phyloP scores from a whole-genome alignment of 2,888 invertebrate genomes.

The Xestobium rufovillosum region DNA sequence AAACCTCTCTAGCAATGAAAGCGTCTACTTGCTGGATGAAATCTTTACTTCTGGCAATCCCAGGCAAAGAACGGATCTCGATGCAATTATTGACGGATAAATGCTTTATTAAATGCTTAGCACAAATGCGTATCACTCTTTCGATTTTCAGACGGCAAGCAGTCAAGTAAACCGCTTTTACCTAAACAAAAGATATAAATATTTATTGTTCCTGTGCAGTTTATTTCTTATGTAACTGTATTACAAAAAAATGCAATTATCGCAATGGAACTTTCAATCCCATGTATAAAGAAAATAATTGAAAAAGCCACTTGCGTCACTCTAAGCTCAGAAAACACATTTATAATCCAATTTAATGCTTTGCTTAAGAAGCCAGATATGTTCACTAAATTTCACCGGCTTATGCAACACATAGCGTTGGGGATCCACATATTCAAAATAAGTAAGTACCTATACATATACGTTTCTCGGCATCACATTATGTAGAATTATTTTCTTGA shows the following conservation, averaged over 20 bases:
- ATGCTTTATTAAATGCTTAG: constrained; percentile 58
- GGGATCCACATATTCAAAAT: no score
- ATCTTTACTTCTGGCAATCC: constrained; percentile 50
- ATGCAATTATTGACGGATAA: constrained; percentile 54
- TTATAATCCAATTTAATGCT: no score
- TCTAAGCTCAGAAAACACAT: no score
- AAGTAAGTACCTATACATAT: no score
- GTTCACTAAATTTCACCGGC: no score
- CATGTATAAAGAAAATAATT: constrained; percentile 6
- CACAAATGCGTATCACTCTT: constrained; percentile 64
- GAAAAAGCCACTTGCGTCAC: no score
- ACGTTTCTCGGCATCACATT: no score
- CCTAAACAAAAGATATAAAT: constrained; percentile 40
- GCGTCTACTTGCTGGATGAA: constrained; percentile 60
- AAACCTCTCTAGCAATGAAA: constrained; percentile 62
- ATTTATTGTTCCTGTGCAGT: constrained; percentile 18
- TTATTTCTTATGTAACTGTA: constrained; percentile 2
- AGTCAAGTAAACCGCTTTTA: constrained; percentile 72
- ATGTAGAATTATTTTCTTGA: no score
- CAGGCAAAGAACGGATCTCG: constrained; percentile 54
- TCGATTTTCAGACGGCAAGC: constrained; percentile 72
- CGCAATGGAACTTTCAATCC: background rate
- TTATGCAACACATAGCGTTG: no score
- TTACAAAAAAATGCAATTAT: constrained; percentile 8
- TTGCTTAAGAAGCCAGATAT: no score